Percentiles rank a stretch among this genome's conserved stretches.
Evolutionary conservation across 2,113 vertebrate species (phyloP).

Genomic region (Brachyhypopomus gauderio): DNA sequence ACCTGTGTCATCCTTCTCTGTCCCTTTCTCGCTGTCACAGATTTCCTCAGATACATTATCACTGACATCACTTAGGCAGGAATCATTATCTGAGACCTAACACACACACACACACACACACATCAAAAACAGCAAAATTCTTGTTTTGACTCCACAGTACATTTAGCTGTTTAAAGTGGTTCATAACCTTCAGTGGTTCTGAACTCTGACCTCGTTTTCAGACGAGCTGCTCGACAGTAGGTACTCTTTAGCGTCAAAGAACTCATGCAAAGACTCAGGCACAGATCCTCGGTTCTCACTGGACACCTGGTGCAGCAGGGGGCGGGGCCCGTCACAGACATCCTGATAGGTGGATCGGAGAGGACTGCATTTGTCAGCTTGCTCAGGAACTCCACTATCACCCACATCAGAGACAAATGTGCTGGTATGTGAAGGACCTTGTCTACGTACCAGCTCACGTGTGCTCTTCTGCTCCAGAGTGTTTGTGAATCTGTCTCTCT

Average conservation of each 20-base stretch:
- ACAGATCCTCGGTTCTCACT: constrained; percentile 91
- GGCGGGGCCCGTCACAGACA: constrained; percentile 75
- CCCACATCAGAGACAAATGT: background rate
- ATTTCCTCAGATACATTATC: constrained; percentile 93
- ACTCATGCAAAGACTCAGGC: constrained; percentile 92
- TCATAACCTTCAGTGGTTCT: background rate
- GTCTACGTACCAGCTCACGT: constrained; percentile 82
- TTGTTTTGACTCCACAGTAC: background rate
- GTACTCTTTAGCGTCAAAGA: constrained; percentile 95
- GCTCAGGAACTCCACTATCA: constrained; percentile 62
- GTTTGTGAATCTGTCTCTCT: constrained; percentile 87
- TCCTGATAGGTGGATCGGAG: constrained; percentile 75
- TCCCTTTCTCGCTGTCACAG: constrained; percentile 84
- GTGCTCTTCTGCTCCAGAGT: constrained; percentile 87
- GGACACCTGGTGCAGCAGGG: constrained; percentile 88
- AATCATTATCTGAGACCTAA: constrained; percentile 87
- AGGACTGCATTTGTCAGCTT: constrained; percentile 43
- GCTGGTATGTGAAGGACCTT: too few species aligned
- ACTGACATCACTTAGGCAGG: constrained; percentile 93
- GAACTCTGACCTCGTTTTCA: constrained; percentile 88
- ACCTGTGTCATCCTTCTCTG: constrained; percentile 82
- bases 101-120: constrained; percentile 54
- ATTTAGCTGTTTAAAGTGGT: background rate
- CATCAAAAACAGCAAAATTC: constrained; percentile 30
- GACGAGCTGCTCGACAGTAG: constrained; percentile 94